phyloP scores from a whole-genome alignment of 2,113 vertebrate species.

The Leucoraja erinaceus region DNA sequence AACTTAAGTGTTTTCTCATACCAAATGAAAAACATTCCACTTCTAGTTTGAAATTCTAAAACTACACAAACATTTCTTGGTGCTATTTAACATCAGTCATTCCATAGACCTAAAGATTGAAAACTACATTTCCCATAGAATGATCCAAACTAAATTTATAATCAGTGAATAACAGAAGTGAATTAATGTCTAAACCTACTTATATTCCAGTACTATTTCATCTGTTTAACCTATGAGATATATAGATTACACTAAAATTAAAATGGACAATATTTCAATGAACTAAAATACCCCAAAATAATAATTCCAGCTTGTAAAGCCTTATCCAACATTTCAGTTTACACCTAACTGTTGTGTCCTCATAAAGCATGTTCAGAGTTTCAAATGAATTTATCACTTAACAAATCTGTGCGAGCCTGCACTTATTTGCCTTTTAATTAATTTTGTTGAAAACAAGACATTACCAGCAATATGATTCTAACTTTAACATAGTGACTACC shows the following conservation, averaged over 20 bases:
- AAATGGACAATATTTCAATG: background rate
- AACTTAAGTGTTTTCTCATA: background rate
- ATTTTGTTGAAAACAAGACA: too few relatives aligned
- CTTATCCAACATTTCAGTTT: too few relatives aligned
- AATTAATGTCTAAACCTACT: background rate
- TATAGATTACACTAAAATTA: background rate
- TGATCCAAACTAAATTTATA: background rate
- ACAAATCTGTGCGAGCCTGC: too few relatives aligned
- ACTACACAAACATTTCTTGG: background rate
- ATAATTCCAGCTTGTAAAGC: background rate
- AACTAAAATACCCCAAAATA: background rate
- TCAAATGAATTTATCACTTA: too few relatives aligned
- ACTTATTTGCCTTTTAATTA: too few relatives aligned
- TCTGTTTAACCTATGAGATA: background rate
- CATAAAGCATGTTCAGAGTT: too few relatives aligned
- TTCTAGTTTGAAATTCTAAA: background rate
- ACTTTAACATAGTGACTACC: too few relatives aligned
- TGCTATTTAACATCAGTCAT: background rate
- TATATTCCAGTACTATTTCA: background rate
- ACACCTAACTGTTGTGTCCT: background rate
- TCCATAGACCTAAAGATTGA: background rate
- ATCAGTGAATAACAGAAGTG: background rate
- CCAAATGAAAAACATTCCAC: background rate
- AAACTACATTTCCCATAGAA: background rate
- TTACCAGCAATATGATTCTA: too few relatives aligned